Percentiles rank a stretch among this genome's conserved stretches.
Evolutionary conservation across 2,113 vertebrate genomes (phyloP).

Genomic region (Melospiza melodia): DNA sequence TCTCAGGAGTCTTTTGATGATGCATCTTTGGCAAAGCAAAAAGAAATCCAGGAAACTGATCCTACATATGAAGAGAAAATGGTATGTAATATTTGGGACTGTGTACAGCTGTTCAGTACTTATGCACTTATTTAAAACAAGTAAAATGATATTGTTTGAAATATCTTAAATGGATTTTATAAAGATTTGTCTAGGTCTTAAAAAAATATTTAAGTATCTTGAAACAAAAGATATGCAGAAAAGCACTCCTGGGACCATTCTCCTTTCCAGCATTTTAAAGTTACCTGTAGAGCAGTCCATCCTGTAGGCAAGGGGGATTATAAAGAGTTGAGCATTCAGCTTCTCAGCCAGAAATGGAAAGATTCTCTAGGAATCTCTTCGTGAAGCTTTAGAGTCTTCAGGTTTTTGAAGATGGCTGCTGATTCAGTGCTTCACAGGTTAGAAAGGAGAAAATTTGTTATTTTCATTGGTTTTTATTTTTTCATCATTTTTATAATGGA

Average conservation of each 20-base stretch:
- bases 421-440: not conserved
- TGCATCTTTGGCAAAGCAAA: slow-evolving; percentile 80
- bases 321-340: not conserved
- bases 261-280: not conserved
- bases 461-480: not conserved
- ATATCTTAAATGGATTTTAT: not conserved
- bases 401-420: not conserved
- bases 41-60: slow-evolving; percentile 81
- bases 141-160: not conserved
- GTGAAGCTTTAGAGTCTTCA: not conserved
- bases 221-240: not conserved
- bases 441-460: not conserved
- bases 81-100: slow-evolving; percentile 73
- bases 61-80: slow-evolving; percentile 97
- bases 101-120: not conserved
- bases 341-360: not conserved
- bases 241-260: rapidly evolving
- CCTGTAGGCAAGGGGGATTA: not conserved
- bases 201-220: not conserved
- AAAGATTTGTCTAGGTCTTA: not conserved
- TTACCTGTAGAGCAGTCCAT: not conserved
- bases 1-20: slow-evolving; percentile 80
- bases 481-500: not conserved
- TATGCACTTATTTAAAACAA: not conserved
- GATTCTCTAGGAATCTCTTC: not conserved